Conservation (phyloP, 2,797 vertebrate genomes). For the Synaphobranchus kaupii region DNA sequence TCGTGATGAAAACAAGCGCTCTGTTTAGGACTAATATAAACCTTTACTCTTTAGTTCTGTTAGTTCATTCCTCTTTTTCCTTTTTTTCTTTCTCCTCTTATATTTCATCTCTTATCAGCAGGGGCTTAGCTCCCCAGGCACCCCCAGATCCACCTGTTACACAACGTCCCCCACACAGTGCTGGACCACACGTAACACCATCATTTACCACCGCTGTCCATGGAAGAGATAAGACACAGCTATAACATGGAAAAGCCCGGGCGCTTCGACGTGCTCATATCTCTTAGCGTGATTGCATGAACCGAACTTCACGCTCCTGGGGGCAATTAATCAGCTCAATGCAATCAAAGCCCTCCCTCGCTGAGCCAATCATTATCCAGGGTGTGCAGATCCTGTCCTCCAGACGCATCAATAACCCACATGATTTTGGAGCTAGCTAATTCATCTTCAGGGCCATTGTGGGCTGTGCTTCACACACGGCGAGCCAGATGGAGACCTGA, state of each 20-base stretch:
- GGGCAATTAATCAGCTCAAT: neutral
- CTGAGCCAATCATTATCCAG: neutral
- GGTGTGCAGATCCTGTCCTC: neutral
- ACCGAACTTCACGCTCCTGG: conserved; percentile 1
- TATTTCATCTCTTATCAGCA: conserved; percentile 4
- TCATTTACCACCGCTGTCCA: neutral
- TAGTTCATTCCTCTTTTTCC: neutral
- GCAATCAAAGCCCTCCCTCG: neutral
- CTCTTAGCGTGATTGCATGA: conserved; percentile 7
- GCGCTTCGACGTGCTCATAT: neutral
- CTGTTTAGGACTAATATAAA: neutral
- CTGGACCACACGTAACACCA: neutral
- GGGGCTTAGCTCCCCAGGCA: neutral
- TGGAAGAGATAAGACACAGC: neutral
- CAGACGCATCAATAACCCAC: neutral
- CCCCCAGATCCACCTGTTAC: neutral
- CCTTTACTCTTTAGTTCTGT: neutral
- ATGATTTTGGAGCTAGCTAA: neutral
- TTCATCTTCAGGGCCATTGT: neutral
- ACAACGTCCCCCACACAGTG: neutral
- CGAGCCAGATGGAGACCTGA: neutral
- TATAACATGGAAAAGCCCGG: neutral
- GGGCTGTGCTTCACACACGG: neutral
- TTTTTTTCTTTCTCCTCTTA: neutral
- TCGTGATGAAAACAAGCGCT: neutral